Evolutionary conservation across 2,888 invertebrate species (phyloP).

Genomic region (Sialis fuliginosa): DNA sequence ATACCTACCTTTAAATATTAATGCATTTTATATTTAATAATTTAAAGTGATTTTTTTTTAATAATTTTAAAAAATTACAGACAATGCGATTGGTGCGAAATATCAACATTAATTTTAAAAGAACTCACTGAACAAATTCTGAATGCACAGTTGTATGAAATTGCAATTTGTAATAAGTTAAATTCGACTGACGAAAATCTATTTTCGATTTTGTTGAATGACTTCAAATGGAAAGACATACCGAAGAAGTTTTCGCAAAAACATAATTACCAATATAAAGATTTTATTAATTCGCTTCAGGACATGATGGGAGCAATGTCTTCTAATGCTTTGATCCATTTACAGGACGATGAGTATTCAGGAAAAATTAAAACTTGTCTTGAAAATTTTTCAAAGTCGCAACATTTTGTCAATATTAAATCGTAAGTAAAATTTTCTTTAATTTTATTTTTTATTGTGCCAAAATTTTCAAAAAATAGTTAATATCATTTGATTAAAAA

Average conservation of each 20-base stretch:
- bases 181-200: constrained; percentile 25
- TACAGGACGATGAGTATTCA: constrained; percentile 5
- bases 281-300: constrained; percentile 1
- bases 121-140: constrained; percentile 35
- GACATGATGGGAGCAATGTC: background rate
- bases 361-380: constrained; percentile 5
- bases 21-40: no score
- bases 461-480: no score
- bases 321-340: constrained; percentile 1
- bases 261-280: background rate
- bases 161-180: constrained; percentile 28
- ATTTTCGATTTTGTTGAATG: constrained; percentile 24
- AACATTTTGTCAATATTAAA: constrained; percentile 6
- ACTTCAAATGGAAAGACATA: constrained; percentile 33
- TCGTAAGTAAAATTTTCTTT: constrained; percentile 2
- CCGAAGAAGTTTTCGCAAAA: constrained; percentile 1
- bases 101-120: constrained; percentile 31
- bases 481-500: no score
- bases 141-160: constrained; percentile 33
- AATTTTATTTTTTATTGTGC: no score
- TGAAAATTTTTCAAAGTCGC: constrained; percentile 5
- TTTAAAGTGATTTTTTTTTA: no score
- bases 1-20: no score
- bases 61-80: no score
- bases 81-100: constrained; percentile 29